Evolutionary conservation across 1,140 invertebrate genomes (phyloP), one percentile per base, ranked within the genome.

Genomic region (Grapholita molesta): DNA sequence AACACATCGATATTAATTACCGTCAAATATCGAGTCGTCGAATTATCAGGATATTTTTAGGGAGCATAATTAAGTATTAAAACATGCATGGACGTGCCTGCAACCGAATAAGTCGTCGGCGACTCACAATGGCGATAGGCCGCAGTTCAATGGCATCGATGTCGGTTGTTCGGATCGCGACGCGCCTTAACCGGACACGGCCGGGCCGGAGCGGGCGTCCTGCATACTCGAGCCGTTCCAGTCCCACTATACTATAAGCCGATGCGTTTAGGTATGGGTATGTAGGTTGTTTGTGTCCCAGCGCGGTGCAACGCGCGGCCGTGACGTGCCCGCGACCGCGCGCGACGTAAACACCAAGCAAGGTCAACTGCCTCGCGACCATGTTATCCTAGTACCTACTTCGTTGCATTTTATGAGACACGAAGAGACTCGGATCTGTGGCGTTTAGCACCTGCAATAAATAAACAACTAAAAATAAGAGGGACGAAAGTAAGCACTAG

Each of bases 281-380:
- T 87, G 77, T 90, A 83, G 76, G 83, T 88, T 88, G 88, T 88
- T 90, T 88, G 86, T 88, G 83, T 84, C 79, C 71, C 78, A 78
- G 67, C 42, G 69, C 82, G 76, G 83, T 85, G 85, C 87, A 85
- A 83, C 77, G 85, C 70, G 84, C 85, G 87, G 83, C 87, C 85
- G 70, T 87, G 87, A 87, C 85, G 85, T 76, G 80, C 71, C 77
- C 80, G 83, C 80, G 81, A 79, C 82, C 77, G 81, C 82, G 83
- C 78, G 75, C 80, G 76, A 84, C 80, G 83, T 88, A 90, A 90
- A 90, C 88, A 89, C 77, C 77, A 70, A 77, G 75, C 84, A 90
- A 90, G 88, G 88, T 90, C 88, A 85, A 85, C 82, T 74, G 83
- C 83, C 83, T 84, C 72, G 73, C 76, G 71, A 75, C 73, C 76